These are phyloP conservation scores for Ophiodon elongatus DNA, from an alignment of 2,113 vertebrate species.

Conservation along the genomic window DNA sequence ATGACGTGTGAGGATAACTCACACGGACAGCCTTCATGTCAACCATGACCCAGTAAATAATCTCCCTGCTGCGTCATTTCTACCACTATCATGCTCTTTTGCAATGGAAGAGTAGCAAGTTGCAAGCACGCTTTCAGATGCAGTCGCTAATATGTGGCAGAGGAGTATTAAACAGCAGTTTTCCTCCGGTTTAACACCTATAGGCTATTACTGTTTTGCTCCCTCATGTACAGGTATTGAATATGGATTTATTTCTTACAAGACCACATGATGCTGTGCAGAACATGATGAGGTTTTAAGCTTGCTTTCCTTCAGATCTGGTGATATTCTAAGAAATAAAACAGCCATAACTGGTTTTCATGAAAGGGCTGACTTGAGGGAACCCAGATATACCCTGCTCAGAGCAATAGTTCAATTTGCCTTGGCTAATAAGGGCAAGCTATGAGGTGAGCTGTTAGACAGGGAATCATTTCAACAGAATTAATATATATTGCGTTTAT, in stretches of 20 bases:
- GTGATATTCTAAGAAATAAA: slow-evolving; percentile 45
- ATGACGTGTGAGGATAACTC: slow-evolving; percentile 15
- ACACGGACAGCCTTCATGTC: slow-evolving; percentile 19
- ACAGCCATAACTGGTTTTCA: slow-evolving; percentile 36
- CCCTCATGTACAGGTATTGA: neutral
- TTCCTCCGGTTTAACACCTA: slow-evolving; percentile 18
- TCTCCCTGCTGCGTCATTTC: slow-evolving; percentile 26
- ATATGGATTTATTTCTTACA: slow-evolving; percentile 5
- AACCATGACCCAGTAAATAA: slow-evolving; percentile 25
- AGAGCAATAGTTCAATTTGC: slow-evolving; percentile 68
- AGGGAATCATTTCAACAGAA: slow-evolving; percentile 70
- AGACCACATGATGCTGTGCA: slow-evolving; percentile 14
- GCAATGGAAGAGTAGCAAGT: neutral
- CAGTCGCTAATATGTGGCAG: slow-evolving; percentile 22
- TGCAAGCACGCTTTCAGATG: slow-evolving; percentile 2
- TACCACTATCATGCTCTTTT: neutral
- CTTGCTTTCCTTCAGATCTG: slow-evolving; percentile 36
- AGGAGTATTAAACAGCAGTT: slow-evolving; percentile 16
- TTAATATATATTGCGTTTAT: slow-evolving; percentile 73
- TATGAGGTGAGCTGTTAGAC: slow-evolving; percentile 68
- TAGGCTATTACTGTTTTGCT: neutral
- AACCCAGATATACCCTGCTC: slow-evolving; percentile 61
- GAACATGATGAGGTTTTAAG: slow-evolving; percentile 51
- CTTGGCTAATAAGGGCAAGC: slow-evolving; percentile 76
- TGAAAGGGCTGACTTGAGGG: slow-evolving; percentile 52